Evolutionary conservation across 2,797 vertebrate genomes (phyloP), one percentile per base, ranked within the genome.

Genomic region (Crax fasciolata): DNA sequence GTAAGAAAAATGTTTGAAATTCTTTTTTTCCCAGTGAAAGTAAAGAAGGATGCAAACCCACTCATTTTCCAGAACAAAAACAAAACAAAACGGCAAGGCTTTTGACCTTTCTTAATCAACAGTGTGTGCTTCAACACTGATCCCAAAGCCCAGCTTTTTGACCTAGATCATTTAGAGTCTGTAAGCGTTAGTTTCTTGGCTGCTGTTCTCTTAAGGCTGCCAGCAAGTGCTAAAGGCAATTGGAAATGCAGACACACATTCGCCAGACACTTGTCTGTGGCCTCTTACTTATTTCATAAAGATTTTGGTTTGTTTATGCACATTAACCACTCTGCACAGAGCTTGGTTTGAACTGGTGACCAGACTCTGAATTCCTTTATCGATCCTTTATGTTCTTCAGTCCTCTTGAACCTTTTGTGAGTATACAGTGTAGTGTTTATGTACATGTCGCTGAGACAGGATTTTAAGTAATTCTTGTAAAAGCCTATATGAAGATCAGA

Each of bases 141-240:
- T 65, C 55, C 55, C 39, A 32, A 93, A 94, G 88, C 77, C 48
- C 41, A 71, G 20, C 9, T 79, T 67, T 91, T 90, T 92, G 20
- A 92, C 59, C 38, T 48, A 43, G 12, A 17, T 94, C 28, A 28
- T 81, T 89, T 74, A 52, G 8, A 80, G 35, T 83, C 61, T 78
- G 2, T 78, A 75, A 85, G 35, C 16, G 38, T 48, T 83, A 43
- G 24, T n/a, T 55, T 83, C 55, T 86, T 90, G 61, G 32, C 52
- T 77, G 46, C 18, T 49, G 2, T n/a, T 83, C 8, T 85, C 43
- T 68, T 62, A 80, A 85, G 25, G 17, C 72, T 83, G 58, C n/a
- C 78, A 87, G n/a, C 6, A 75, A 59, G 44, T 59, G 35, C 11
- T 41, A 58, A 87, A 16, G 27, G 9, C 28, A 74, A n/a, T 24